phyloP scores from a whole-genome alignment of 2,797 vertebrate genomes.

The Tokudaia muenninki region DNA sequence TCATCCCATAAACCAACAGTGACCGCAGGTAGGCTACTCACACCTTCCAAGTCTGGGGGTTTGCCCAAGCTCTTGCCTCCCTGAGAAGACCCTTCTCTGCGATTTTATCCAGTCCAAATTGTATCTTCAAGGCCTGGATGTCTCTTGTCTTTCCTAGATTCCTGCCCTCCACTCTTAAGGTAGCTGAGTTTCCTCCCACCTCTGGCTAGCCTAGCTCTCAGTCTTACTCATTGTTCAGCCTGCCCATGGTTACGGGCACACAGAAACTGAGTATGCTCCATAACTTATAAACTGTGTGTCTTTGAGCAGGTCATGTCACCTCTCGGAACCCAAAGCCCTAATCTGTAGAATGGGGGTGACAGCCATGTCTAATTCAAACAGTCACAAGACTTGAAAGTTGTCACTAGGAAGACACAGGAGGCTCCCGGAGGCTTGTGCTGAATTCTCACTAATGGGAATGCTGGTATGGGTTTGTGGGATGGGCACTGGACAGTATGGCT shows the following conservation, averaged over 20 bases:
- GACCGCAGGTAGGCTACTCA: background rate
- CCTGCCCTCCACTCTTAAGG: background rate
- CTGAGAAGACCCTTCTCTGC: slow-evolving; percentile 22
- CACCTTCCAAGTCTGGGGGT: background rate
- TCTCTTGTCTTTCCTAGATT: background rate
- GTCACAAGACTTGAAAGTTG: background rate
- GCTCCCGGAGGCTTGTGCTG: background rate
- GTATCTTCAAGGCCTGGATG: background rate
- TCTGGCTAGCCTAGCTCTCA: background rate
- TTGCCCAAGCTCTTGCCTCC: slow-evolving; percentile 20
- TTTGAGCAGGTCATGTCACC: background rate
- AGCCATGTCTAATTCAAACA: background rate
- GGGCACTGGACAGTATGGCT: background rate
- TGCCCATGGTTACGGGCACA: background rate
- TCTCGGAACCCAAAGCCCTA: background rate
- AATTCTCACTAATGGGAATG: background rate
- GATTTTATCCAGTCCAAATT: background rate
- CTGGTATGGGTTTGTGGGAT: background rate
- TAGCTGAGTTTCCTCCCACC: background rate
- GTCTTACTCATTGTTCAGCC: background rate
- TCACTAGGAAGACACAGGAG: background rate
- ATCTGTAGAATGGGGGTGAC: background rate
- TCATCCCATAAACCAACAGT: background rate
- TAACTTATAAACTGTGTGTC: background rate
- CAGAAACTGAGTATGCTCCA: background rate